Conservation (phyloP, 2,888 invertebrate genomes). For the Macrophya alboannulata region DNA sequence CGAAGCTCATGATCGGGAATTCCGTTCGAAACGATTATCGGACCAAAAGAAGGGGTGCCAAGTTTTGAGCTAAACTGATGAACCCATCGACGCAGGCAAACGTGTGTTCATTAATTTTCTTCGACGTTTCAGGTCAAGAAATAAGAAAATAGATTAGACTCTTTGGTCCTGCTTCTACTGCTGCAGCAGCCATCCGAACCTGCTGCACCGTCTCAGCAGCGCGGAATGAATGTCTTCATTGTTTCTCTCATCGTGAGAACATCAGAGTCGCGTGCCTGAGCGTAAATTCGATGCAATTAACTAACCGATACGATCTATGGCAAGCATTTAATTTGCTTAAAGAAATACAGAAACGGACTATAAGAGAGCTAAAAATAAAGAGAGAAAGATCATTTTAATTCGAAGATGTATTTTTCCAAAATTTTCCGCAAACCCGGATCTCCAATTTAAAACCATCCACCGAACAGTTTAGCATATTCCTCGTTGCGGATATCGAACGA, state of each 20-base stretch:
- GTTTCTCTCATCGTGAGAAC: slow-evolving; percentile 75
- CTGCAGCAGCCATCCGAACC: not conserved
- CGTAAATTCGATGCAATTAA: slow-evolving; percentile 75
- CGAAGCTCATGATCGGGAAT: too few relatives aligned
- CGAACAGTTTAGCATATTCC: too few relatives aligned
- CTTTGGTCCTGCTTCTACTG: not conserved
- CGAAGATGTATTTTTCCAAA: too few relatives aligned
- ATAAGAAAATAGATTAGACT: not conserved
- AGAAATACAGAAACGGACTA: not conserved
- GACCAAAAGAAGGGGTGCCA: too few relatives aligned
- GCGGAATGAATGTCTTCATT: slow-evolving; percentile 77
- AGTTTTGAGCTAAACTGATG: slow-evolving; percentile 48
- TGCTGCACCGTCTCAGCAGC: not conserved
- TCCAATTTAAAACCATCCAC: too few relatives aligned
- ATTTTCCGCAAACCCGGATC: too few relatives aligned
- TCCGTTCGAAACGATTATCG: too few relatives aligned
- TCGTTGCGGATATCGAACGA: not conserved
- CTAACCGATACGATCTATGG: slow-evolving; percentile 58
- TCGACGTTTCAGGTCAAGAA: not conserved
- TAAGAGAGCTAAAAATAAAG: not conserved
- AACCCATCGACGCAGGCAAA: not conserved
- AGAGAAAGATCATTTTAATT: too few relatives aligned
- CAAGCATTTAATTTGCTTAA: not conserved
- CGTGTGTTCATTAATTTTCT: too few relatives aligned
- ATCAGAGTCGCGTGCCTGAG: slow-evolving; percentile 71